Conservation (phyloP, 2,888 invertebrate genomes). For the Lathronympha strigana region DNA sequence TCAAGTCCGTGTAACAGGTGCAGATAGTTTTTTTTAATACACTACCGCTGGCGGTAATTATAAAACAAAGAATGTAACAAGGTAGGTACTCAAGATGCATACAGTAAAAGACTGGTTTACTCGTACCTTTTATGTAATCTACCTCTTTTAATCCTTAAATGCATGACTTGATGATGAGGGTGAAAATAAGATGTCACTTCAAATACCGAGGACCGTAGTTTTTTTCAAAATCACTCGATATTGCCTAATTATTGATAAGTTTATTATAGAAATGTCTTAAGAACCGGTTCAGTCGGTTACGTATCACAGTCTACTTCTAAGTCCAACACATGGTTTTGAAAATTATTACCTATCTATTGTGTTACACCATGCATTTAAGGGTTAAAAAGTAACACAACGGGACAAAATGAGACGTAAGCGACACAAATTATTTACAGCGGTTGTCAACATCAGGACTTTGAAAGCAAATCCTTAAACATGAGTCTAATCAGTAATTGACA, state of each 20-base stretch:
- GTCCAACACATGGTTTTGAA: no score
- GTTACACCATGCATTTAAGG: background rate
- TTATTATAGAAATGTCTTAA: no score
- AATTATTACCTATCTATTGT: no score
- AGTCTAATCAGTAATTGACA: conserved; percentile 83
- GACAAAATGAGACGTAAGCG: conserved; percentile 50
- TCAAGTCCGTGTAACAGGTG: background rate
- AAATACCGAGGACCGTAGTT: no score
- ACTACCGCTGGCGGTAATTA: background rate
- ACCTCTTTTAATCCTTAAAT: background rate
- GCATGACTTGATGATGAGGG: background rate
- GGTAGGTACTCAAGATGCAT: background rate
- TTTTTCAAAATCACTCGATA: no score
- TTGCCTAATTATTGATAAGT: no score
- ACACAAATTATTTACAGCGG: conserved; percentile 68
- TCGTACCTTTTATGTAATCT: background rate
- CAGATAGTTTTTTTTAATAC: no score
- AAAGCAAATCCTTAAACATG: conserved; percentile 74
- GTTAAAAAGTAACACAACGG: background rate
- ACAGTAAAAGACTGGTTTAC: background rate
- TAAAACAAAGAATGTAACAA: background rate
- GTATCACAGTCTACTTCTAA: no score
- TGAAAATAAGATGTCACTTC: no score
- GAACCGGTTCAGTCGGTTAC: no score
- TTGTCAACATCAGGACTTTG: conserved; percentile 59